phyloP scores from a whole-genome alignment of 2,888 invertebrate species.

The Hypercompe scribonia region DNA sequence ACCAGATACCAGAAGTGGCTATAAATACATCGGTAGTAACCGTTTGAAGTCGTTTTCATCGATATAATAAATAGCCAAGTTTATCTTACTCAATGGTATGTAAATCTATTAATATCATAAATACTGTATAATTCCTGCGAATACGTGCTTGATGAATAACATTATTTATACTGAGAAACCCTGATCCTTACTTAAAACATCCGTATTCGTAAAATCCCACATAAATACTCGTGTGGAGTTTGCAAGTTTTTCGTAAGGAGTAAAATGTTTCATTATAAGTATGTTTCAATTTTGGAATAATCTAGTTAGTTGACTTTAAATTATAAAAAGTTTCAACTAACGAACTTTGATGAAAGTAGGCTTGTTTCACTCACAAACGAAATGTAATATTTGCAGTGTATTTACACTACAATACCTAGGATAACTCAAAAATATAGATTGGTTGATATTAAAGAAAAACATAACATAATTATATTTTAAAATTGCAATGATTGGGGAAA shows the following conservation, averaged over 20 bases:
- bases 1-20: not conserved
- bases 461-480: too few species aligned
- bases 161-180: not conserved
- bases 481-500: too few species aligned
- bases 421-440: too few species aligned
- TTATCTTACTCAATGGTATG: conserved; percentile 10
- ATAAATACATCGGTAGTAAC: conserved; percentile 6
- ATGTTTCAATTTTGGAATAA: not conserved
- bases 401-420: too few species aligned
- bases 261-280: not conserved
- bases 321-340: not conserved
- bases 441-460: too few species aligned
- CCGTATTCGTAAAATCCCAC: not conserved
- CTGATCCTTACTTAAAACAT: not conserved
- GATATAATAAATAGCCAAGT: conserved; percentile 14
- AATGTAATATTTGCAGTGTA: too few species aligned
- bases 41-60: conserved; percentile 6
- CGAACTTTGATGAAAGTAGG: not conserved
- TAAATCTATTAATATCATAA: conserved; percentile 17
- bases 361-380: not conserved
- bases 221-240: not conserved
- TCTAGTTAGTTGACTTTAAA: not conserved
- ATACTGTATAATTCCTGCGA: conserved; percentile 5
- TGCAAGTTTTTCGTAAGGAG: not conserved
- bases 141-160: not conserved